phyloP scores from a whole-genome alignment of 2,113 vertebrate species.

The Bos taurus region ARS-UCD2.0 NC_037354.1:42971501-42972000 shows the following conservation, averaged over 20 bases:
- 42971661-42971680: background rate
- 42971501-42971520: background rate
- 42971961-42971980: fast-evolving
- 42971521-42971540: background rate
- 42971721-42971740: too few relatives aligned
- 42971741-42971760: background rate
- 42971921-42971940: background rate
- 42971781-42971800: background rate
- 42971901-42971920: background rate
- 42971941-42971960: background rate
- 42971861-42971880: background rate
- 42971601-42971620: background rate
- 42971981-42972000: background rate
- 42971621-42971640: background rate
- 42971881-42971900: background rate
- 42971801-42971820: fast-evolving
- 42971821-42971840: background rate
- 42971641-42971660: background rate
- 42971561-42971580: background rate
- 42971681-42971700: background rate
- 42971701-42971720: too few relatives aligned
- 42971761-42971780: background rate
- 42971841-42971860: background rate
- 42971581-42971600: background rate
- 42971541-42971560: background rate